phyloP scores from a whole-genome alignment of 2,113 vertebrate genomes.

The Thermophis baileyi region DNA sequence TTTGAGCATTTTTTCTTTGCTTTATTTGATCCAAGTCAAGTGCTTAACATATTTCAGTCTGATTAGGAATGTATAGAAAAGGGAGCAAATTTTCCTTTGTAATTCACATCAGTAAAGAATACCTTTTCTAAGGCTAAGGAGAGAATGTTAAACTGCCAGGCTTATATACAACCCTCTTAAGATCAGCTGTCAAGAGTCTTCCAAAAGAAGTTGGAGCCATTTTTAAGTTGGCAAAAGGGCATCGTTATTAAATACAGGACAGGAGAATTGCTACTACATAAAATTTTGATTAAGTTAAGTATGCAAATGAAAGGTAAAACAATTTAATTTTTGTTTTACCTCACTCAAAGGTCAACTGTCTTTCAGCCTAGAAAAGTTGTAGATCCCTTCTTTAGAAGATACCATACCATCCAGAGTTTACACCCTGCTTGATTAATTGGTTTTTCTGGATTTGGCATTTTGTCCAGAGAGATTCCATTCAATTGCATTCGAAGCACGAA shows the following conservation, averaged over 20 bases:
- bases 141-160: not conserved
- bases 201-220: not conserved
- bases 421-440: not conserved
- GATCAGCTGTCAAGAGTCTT: not conserved
- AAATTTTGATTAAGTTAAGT: not conserved
- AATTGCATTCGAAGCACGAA: not conserved
- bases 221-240: not conserved
- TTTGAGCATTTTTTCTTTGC: not conserved
- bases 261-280: not conserved
- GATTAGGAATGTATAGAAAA: not conserved
- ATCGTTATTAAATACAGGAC: not conserved
- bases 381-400: not conserved
- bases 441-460: not conserved
- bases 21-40: not conserved
- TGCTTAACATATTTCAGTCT: not conserved
- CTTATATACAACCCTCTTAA: not conserved
- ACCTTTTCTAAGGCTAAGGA: not conserved
- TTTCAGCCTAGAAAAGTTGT: not conserved
- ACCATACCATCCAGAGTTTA: not conserved
- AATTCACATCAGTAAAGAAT: not conserved
- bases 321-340: not conserved
- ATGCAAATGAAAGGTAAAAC: not conserved
- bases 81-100: not conserved
- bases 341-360: not conserved
- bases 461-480: not conserved